Evolutionary conservation across 2,888 invertebrate genomes (phyloP).

Genomic region (Blera fallax): DNA sequence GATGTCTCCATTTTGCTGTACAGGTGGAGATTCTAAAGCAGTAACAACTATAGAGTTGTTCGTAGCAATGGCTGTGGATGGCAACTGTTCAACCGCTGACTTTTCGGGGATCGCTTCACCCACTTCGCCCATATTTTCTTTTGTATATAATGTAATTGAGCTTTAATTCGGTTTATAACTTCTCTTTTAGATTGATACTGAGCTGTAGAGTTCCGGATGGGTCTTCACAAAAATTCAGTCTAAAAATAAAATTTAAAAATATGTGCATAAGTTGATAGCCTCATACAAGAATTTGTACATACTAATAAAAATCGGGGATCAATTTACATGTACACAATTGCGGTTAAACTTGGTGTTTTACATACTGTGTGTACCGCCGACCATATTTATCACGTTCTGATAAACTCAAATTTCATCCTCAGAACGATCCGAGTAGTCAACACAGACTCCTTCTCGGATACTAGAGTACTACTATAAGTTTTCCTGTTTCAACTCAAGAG

Average conservation of each 20-base stretch:
- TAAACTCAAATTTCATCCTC: no score
- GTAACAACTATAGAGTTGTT: conserved; percentile 54
- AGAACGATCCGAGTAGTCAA: no score
- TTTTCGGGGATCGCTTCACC: conserved; percentile 75
- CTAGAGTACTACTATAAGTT: no score
- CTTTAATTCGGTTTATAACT: background rate
- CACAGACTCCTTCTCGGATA: no score
- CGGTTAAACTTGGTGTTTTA: no score
- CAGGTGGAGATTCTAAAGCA: conserved; percentile 74
- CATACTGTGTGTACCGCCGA: no score
- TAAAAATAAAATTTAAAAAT: background rate
- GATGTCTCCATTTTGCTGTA: conserved; percentile 77
- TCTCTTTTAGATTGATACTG: background rate
- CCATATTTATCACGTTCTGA: no score
- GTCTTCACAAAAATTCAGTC: background rate
- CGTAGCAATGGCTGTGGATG: conserved; percentile 72
- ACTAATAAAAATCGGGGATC: no score
- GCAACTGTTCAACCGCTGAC: conserved; percentile 63
- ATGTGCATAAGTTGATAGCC: no score
- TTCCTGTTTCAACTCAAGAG: no score
- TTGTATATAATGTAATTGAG: background rate
- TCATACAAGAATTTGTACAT: no score
- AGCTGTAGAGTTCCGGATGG: background rate
- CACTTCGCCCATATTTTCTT: conserved; percentile 73
- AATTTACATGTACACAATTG: no score